Evolutionary conservation across 23 tunicate genomes (phyloP).

Genomic region (Corella eumyota): DNA sequence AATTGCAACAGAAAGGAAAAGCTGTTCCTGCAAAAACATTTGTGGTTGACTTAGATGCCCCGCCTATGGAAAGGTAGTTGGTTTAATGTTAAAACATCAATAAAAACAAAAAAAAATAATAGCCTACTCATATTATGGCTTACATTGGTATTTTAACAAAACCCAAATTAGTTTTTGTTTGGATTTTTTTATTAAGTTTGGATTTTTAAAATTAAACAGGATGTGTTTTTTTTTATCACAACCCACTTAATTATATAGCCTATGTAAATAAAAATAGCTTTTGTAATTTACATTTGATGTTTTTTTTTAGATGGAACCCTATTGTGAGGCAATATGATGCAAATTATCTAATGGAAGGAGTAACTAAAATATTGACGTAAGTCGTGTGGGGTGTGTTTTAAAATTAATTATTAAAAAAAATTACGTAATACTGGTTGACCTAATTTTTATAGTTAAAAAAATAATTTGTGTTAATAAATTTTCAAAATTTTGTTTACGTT

Average conservation of each 20-base stretch:
- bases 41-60: slow-evolving; percentile 30
- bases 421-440: too few relatives aligned
- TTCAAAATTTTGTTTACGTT: too few relatives aligned
- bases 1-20: too few relatives aligned
- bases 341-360: slow-evolving; percentile 9
- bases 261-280: too few relatives aligned
- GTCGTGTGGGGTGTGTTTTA: not conserved
- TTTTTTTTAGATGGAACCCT: slow-evolving; percentile 27
- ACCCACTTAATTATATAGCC: not conserved
- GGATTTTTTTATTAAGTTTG: not conserved
- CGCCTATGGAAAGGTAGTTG: slow-evolving; percentile 36
- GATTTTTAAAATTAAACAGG: not conserved
- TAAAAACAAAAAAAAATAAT: too few relatives aligned
- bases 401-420: not conserved
- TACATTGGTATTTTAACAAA: too few relatives aligned
- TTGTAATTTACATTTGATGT: not conserved
- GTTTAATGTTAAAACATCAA: not conserved
- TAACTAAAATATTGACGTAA: slow-evolving; percentile 5
- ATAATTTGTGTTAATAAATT: too few relatives aligned
- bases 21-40: slow-evolving; percentile 46
- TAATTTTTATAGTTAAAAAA: too few relatives aligned
- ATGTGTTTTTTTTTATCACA: not conserved
- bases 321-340: slow-evolving; percentile 21
- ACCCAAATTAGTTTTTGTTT: too few relatives aligned
- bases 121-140: not conserved